Base-by-base conservation (phyloP, 2,888 invertebrate genomes). In the Chrysina gloriosa region DNA sequence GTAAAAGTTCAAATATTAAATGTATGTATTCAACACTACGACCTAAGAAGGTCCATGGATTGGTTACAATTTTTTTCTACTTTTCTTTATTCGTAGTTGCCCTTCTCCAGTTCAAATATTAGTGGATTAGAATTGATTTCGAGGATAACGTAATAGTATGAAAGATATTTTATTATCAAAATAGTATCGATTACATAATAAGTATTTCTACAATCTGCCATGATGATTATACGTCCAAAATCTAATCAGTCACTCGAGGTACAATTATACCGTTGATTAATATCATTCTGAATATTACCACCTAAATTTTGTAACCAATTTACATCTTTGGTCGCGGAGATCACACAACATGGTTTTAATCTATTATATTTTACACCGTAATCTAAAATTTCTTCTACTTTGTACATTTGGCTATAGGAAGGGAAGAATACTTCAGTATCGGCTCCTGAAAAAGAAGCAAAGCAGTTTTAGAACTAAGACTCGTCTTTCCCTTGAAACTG, bases 361-460 rank as follows among this genome's bases (percentile, higher is more conserved):
- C 29, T 42, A 14, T 14, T 19, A 39, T 61, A 6, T 16, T 11
- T 5, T 23, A 70, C 56, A 4, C 68, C 68, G 19, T 68, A 63
- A 25, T 72, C 56, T 21, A 72, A 48, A 14, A 74, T 66, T 27
- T 65, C 34, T 42, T 61, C 63, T 27, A 70, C 61, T 56, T 71
- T 64, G 39, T 67, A 34, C 42, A 48, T 48, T 61, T 72, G 71
- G 11, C 52, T 29, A 7, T 63, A 6, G 9, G 67, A 47, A 36
- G 67, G 56, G n/a, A 29, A 7, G 19, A 31, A 31, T 7, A 21
- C 19, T 48, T 52, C 16, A 19, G 25, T 48, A 54, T 45, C 21
- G 21, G 36, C 36, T 31, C 63, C 70, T 70, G 42, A 29, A n/a
- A n/a, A n/a, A n/a, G n/a, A 67, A 65, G 39, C 6, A 67, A 9